Base-by-base conservation (phyloP, 23 tunicate species). In the Halocynthia aurantium region DNA sequence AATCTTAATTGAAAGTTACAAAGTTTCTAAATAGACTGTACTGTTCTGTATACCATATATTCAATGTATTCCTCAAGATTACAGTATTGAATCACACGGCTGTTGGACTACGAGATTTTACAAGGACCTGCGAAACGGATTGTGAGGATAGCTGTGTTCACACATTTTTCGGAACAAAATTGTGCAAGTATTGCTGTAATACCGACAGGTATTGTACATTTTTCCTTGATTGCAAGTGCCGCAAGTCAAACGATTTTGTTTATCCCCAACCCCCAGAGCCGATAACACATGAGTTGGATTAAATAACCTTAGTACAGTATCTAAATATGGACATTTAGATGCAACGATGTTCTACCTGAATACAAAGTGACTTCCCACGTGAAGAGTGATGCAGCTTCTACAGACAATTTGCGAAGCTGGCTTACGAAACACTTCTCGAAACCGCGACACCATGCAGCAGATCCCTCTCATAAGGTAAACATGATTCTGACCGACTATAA, bases 121-220 rank as follows among this genome's bases (percentile, higher is more conserved):
- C 88, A 18, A 77, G 98, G 20, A 31, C 55, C 10, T 92, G 98
- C 79, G 87, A 86, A 51, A 80, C 84, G 9, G 84, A 84, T 51
- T 92, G 98, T 73, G 66, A 57, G 13, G 76, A 81, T 17, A 55
- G 72, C 31, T 92, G 98, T 67, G 61, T 76, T 60, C 51, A 83
- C 44, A 84, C 88, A 8, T 78, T 80, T 67, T 72, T 75, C 52
- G 76, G 92, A 73, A 86, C 88, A 7, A 75, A 63, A 31, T 52
- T 86, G 12, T 92, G 98, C 67, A 86, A 86, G 61, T 82, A 92
- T 57, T 92, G 98, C 70, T 92, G 98, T 75, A 52, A 71, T 22
- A 84, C 93, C 7, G 92, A 92, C 92, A 86, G 82, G 98, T 92
- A 6, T 50, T 53, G 17, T 17, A n/a, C 31, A 17, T n/a, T 67